Evolutionary conservation across 2,888 invertebrate genomes (phyloP).

Genomic region (Megaustenia siamemsis): DNA sequence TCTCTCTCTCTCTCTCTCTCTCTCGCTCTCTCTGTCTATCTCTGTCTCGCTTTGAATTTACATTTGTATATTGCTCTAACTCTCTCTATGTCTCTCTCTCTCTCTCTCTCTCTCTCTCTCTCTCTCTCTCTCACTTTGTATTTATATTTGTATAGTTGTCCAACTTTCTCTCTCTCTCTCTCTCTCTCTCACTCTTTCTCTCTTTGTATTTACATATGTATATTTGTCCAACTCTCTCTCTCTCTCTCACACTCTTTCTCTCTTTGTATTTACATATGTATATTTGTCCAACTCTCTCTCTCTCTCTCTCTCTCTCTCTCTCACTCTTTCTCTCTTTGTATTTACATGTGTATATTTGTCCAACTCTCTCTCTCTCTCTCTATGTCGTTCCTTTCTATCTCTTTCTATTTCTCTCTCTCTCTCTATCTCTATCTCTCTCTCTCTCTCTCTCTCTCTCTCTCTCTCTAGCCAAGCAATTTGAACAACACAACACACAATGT

Average conservation of each 20-base stretch:
- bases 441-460: no score
- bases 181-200: conserved; percentile 1
- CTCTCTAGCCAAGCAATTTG: no score
- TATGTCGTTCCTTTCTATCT: no score
- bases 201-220: background rate
- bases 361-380: background rate
- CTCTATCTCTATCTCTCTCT: no score
- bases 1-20: background rate
- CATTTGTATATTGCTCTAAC: background rate
- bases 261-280: background rate
- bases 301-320: background rate
- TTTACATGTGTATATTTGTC: no score
- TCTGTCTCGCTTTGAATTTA: background rate
- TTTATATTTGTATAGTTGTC: background rate
- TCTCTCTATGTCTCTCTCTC: background rate
- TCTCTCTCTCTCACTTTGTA: background rate
- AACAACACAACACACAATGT: no score
- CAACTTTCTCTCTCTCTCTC: background rate
- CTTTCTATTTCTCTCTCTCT: no score
- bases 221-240: background rate
- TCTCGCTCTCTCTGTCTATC: background rate
- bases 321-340: background rate
- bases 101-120: background rate
- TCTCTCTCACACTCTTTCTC: background rate
- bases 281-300: background rate